Evolutionary conservation across 2,797 vertebrate species (phyloP), one percentile per base, ranked within the genome.

Genomic region (Syncerus caffer): DNA sequence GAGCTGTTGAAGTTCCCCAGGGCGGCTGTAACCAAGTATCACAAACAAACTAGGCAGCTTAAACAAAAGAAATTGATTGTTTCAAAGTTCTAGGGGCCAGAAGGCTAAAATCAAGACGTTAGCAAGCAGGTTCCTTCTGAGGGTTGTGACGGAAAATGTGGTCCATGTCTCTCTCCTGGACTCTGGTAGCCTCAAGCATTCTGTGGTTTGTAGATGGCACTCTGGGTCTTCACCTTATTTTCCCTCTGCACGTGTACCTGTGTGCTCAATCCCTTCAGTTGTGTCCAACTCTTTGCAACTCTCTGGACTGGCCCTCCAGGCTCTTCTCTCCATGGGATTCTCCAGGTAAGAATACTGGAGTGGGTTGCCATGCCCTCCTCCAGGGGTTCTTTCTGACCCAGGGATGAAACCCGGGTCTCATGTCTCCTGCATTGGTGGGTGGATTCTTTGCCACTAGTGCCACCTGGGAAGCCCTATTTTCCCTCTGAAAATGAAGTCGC

Each of bases 251-350:
- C 13, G 0, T 74, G 71, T 25, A 74, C 34, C 19, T 71, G 10
- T 71, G 64, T 71, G 34, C 64, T 71, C 19, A 0, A 19, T 12
- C 64, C 64, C 64, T 38, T 38, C 34, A 12, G 19, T 71, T 64
- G 0, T 38, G 5, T 71, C 10, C 19, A 6, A 6, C 19, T 38
- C 34, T 34, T n/a, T 38, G 64, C 34, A 38, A 3, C n/a, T 71
- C 19, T 71, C 64, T 38, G 34, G 2, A 71, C 19, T 1, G 10
- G 64, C n/a, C 17, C 19, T 1, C 64, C 64, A 38, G n/a, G 17
- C 64, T 71, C n/a, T n/a, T 67, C n/a, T 34, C 9, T 21, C n/a
- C 10, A 3, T 19, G 64, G 10, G 34, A 12, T 71, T 71, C 64
- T 71, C 64, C 5, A 12, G 19, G 19, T 23, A 38, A 64, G 34